Evolutionary conservation across 1,140 invertebrate genomes (phyloP).

Genomic region (Homarus americanus): DNA sequence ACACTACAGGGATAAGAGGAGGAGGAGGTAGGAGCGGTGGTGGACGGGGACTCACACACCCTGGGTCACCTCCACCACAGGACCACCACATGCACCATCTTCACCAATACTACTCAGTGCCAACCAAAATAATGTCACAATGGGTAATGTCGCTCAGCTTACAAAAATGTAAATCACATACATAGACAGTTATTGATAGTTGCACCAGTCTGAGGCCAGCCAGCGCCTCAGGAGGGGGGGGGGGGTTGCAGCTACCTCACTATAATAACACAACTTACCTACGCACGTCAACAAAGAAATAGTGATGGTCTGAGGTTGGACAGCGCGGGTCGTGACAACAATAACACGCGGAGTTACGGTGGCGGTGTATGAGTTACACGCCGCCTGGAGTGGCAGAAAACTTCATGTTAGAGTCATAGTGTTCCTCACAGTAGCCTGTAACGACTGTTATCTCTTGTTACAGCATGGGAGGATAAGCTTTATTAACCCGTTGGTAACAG

Average conservation of each 20-base stretch:
- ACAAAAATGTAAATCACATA: background rate
- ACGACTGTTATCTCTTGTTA: background rate
- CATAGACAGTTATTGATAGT: background rate
- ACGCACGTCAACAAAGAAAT: background rate
- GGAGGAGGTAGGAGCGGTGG: background rate
- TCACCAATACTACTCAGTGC: background rate
- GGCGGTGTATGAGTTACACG: background rate
- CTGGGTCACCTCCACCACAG: background rate
- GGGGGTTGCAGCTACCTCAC: background rate
- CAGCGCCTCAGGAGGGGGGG: background rate
- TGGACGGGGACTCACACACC: background rate
- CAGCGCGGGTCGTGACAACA: background rate
- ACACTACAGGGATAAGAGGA: background rate
- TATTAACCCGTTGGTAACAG: background rate
- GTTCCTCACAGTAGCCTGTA: background rate
- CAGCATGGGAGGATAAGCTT: background rate
- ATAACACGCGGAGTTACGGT: background rate
- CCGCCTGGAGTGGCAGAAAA: background rate
- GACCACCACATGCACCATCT: background rate
- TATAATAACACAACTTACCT: background rate
- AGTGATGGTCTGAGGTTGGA: background rate
- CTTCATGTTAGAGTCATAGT: background rate
- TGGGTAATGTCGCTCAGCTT: background rate
- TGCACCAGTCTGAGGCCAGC: background rate
- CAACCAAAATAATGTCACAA: background rate